Evolutionary conservation across 37 sponge, comb jelly and placozoan species (phyloP).

Genomic region (Haliclona indistincta): DNA sequence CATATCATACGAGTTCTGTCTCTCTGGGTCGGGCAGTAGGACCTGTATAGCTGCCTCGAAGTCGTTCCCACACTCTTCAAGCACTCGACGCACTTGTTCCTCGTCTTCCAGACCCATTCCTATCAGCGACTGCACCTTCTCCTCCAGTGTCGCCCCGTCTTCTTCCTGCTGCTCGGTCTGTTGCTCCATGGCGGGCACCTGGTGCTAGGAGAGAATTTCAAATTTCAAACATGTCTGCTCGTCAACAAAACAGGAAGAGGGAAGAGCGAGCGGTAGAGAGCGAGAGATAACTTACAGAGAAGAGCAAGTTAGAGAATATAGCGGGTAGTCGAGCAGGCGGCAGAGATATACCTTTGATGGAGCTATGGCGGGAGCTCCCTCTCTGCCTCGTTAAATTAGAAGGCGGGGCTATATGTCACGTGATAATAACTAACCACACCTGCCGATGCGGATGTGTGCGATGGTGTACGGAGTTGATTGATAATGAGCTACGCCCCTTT

Average conservation of each 20-base stretch:
- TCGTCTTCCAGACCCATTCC: neutral
- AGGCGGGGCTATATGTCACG: too few species aligned
- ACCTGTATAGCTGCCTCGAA: conserved; percentile 39
- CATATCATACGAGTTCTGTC: too few species aligned
- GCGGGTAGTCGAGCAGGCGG: neutral
- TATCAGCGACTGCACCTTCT: too few species aligned
- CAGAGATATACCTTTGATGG: neutral
- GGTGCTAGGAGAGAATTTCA: too few species aligned
- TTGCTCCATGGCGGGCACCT: too few species aligned
- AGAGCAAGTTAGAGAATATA: neutral
- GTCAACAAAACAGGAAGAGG: neutral
- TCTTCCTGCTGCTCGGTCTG: too few species aligned
- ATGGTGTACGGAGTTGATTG: neutral
- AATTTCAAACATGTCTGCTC: neutral
- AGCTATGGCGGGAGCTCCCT: neutral
- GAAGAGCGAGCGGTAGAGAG: neutral
- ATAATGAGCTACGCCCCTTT: neutral
- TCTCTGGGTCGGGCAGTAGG: conserved; percentile 39
- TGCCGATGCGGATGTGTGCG: too few species aligned
- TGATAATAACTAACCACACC: too few species aligned
- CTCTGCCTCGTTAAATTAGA: neutral
- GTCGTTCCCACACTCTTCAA: conserved; percentile 33
- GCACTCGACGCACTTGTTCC: conserved; percentile 5
- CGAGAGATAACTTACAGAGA: neutral
- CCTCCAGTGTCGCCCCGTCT: neutral